These are phyloP conservation scores for Stegana nigrithorax DNA, from an alignment of 2,888 invertebrate genomes.

Conservation along the genomic window DNA sequence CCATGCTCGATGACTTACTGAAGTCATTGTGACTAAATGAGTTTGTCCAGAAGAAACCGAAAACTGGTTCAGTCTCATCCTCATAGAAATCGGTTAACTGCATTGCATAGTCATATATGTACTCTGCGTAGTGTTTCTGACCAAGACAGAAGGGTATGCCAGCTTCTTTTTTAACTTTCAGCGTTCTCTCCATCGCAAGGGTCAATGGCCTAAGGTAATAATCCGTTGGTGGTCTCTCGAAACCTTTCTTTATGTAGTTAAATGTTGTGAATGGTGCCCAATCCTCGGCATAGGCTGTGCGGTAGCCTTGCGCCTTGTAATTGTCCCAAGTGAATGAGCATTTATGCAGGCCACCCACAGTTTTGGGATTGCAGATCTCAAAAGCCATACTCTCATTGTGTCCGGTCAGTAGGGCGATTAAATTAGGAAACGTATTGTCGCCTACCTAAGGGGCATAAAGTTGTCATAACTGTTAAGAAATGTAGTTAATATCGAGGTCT, in stretches of 20 bases:
- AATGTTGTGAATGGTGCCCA: slow-evolving; percentile 75
- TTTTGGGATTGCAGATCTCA: slow-evolving; percentile 69
- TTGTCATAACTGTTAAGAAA: neutral
- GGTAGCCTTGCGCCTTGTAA: slow-evolving; percentile 77
- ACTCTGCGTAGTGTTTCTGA: slow-evolving; percentile 74
- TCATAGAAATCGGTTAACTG: slow-evolving; percentile 75
- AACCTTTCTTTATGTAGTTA: slow-evolving; percentile 77
- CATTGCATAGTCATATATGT: slow-evolving; percentile 76
- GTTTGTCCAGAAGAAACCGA: slow-evolving; percentile 84
- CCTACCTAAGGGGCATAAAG: slow-evolving; percentile 71
- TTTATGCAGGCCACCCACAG: slow-evolving; percentile 73
- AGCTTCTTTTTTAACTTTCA: slow-evolving; percentile 68
- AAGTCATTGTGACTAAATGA: slow-evolving; percentile 79
- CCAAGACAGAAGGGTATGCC: slow-evolving; percentile 73
- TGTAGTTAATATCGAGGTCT: slow-evolving; percentile 44
- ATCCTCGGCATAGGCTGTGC: slow-evolving; percentile 85
- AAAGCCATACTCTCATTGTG: slow-evolving; percentile 69
- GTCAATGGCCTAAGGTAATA: slow-evolving; percentile 83
- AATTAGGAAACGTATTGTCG: slow-evolving; percentile 90
- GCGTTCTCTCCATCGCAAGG: slow-evolving; percentile 74
- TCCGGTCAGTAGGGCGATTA: slow-evolving; percentile 85
- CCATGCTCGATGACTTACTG: slow-evolving; percentile 75
- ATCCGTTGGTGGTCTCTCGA: slow-evolving; percentile 80
- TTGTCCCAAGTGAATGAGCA: slow-evolving; percentile 83
- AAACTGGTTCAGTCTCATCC: slow-evolving; percentile 70